phyloP scores from a whole-genome alignment of 2,888 invertebrate genomes.

The Actias luna region DNA sequence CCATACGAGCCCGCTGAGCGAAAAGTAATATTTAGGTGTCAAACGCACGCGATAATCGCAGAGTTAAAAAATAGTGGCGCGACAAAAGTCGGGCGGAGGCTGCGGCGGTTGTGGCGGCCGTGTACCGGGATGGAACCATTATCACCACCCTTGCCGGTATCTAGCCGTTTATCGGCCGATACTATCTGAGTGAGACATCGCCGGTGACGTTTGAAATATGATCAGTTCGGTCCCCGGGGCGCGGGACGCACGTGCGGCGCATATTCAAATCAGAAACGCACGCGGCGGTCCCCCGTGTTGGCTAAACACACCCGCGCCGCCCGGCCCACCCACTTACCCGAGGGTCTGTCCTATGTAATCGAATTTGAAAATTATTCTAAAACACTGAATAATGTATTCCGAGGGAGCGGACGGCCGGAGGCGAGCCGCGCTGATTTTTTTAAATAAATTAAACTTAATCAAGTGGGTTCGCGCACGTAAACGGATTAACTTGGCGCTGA shows the following conservation, averaged over 20 bases:
- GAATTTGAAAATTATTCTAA: constrained; percentile 83
- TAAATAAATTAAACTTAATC: constrained; percentile 82
- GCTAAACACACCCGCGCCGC: constrained; percentile 79
- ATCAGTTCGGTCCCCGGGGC: constrained; percentile 75
- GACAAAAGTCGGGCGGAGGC: constrained; percentile 16
- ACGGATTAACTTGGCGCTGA: constrained; percentile 81
- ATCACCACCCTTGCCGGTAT: constrained; percentile 69
- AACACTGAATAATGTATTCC: constrained; percentile 82
- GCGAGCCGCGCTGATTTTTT: constrained; percentile 76
- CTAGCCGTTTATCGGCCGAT: constrained; percentile 77
- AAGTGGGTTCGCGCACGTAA: constrained; percentile 81
- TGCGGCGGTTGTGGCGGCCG: constrained; percentile 22
- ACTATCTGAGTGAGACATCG: constrained; percentile 82
- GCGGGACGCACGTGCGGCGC: constrained; percentile 76
- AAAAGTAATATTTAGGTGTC: constrained; percentile 81
- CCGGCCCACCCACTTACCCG: constrained; percentile 77
- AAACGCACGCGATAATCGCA: constrained; percentile 79
- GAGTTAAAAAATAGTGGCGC: constrained; percentile 72
- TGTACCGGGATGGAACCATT: constrained; percentile 59
- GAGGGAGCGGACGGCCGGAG: constrained; percentile 71
- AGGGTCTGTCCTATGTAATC: constrained; percentile 82
- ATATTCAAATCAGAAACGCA: constrained; percentile 81
- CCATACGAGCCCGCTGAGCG: constrained; percentile 47
- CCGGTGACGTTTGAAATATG: constrained; percentile 82
- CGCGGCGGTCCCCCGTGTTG: constrained; percentile 80